Percentiles rank a stretch among this genome's conserved stretches.
Evolutionary conservation across 2,797 vertebrate genomes (phyloP).

Genomic region (Lepidocolaptes lacrymiger): DNA sequence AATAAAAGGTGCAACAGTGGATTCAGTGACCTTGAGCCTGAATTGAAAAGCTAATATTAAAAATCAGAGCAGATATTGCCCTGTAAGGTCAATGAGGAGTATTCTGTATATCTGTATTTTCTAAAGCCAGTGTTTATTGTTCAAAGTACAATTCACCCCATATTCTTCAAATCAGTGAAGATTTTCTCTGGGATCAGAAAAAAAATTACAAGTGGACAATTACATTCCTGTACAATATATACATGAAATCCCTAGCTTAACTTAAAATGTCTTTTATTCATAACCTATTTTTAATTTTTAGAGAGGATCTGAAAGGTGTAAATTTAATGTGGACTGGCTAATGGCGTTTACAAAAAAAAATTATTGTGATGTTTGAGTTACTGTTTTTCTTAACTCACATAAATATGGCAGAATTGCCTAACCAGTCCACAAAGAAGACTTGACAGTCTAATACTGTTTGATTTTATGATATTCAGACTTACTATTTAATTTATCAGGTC

Average conservation of each 20-base stretch:
- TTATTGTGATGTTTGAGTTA: background rate
- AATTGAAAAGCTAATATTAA: background rate
- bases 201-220: background rate
- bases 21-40: background rate
- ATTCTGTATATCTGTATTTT: background rate
- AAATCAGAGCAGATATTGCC: background rate
- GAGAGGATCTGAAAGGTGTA: background rate
- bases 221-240: background rate
- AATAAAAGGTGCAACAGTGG: background rate
- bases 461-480: background rate
- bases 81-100: background rate
- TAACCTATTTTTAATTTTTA: background rate
- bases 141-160: background rate
- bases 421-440: background rate
- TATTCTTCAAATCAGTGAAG: background rate
- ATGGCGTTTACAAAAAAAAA: background rate
- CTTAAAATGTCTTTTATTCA: background rate
- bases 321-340: background rate
- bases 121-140: background rate
- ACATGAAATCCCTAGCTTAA: background rate
- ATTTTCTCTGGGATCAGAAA: background rate
- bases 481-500: background rate
- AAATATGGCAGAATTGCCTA: background rate
- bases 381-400: background rate
- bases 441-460: background rate